Conservation (phyloP, 2,888 invertebrate species). For the Monoplex corrugatus region DNA sequence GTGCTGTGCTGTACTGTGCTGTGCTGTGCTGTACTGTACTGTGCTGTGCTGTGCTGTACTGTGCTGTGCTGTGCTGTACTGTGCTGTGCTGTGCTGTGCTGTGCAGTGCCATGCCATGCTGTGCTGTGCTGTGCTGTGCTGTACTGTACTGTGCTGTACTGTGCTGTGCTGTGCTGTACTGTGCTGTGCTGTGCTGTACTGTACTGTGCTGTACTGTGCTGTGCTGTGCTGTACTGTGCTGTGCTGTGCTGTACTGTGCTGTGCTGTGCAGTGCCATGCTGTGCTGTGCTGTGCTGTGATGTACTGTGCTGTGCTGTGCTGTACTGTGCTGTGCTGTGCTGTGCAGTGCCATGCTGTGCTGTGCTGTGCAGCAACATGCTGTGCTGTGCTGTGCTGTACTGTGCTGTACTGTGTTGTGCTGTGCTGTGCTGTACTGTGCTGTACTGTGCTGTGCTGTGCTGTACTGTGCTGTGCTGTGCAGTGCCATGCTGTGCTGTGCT, state of each 20-base stretch:
- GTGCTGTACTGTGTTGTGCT: background rate
- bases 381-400: slow-evolving; percentile 34
- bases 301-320: slow-evolving; percentile 14
- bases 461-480: slow-evolving; percentile 33
- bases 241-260: background rate
- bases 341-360: too few species aligned
- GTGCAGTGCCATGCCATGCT: background rate
- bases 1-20: background rate
- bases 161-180: slow-evolving; percentile 29
- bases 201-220: slow-evolving; percentile 16
- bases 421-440: slow-evolving; percentile 33
- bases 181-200: slow-evolving; percentile 36
- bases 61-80: background rate
- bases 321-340: background rate
- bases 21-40: slow-evolving; percentile 4
- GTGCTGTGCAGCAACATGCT: background rate
- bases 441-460: slow-evolving; percentile 26
- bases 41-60: slow-evolving; percentile 12
- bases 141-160: slow-evolving; percentile 27
- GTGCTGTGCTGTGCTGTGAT: slow-evolving; percentile 19
- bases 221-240: slow-evolving; percentile 19
- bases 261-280: background rate
- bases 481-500: background rate
- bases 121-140: background rate
- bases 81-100: slow-evolving; percentile 18